Percentiles rank a stretch among this genome's conserved stretches.
Conservation (phyloP, 2,888 invertebrate genomes). For the Altica lythri region DNA sequence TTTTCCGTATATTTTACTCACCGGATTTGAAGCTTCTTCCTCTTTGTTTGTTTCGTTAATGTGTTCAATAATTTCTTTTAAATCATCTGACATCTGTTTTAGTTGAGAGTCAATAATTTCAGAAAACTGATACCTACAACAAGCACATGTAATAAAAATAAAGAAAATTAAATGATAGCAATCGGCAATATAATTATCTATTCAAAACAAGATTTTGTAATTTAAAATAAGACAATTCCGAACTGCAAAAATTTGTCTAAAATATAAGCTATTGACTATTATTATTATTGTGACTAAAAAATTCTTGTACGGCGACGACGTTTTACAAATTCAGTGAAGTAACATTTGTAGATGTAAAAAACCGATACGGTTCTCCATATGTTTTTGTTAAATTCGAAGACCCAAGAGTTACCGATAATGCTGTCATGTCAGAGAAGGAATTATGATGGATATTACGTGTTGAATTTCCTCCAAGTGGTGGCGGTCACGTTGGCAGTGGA, state of each 20-base stretch:
- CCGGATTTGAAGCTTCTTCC: slow-evolving; percentile 84
- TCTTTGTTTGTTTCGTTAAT: slow-evolving; percentile 86
- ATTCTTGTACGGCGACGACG: too few species aligned
- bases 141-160: too few species aligned
- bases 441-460: slow-evolving; percentile 96
- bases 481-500: slow-evolving; percentile 66
- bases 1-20: slow-evolving; percentile 57
- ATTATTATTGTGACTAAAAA: too few species aligned
- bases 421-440: slow-evolving; percentile 96
- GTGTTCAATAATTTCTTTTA: slow-evolving; percentile 94
- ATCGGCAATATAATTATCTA: too few species aligned
- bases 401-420: slow-evolving; percentile 97
- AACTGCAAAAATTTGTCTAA: too few species aligned
- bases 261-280: too few species aligned
- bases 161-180: too few species aligned
- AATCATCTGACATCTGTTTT: slow-evolving; percentile 91
- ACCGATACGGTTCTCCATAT: slow-evolving; percentile 96
- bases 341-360: slow-evolving; percentile 96
- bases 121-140: slow-evolving; percentile 76
- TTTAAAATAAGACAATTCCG: too few species aligned
- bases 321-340: slow-evolving; percentile 99
- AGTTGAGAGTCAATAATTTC: slow-evolving; percentile 91
- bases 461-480: slow-evolving; percentile 94
- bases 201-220: too few species aligned
- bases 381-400: slow-evolving; percentile 99